Base-by-base conservation (phyloP, 1,140 invertebrate genomes). In the Phortica variegata region DNA sequence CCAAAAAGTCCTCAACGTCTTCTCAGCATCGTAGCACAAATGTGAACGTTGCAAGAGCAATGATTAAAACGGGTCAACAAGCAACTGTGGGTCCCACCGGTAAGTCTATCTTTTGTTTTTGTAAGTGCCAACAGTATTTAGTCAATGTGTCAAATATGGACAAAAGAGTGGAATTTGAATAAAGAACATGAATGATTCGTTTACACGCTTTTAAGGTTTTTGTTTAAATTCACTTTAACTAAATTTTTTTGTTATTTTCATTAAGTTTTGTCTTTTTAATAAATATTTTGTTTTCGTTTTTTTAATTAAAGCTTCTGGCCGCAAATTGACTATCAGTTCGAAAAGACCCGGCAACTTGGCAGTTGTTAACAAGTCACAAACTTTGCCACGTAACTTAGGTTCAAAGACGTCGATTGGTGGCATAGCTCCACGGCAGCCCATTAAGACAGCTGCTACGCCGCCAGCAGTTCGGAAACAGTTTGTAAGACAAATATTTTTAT, bases 361-460 rank as follows among this genome's bases (percentile, higher is more conserved):
- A 2, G 80, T 81, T 5, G 77, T 85, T 45, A 87, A 86, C 61
- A 91, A 91, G 75, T 90, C 88, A 51, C 87, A 89, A 77, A 92
- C 90, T 8, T 76, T 92, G 38, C 90, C 90, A 1, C 78, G 90
- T 31, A 90, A 86, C 34, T 88, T 91, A 84, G 89, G 88, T 13
- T 85, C 88, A 3, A 85, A 85, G 12, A 79, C 78, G 6, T 45
- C 56, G 33, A 78, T 77, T 2, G 78, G 81, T 40, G 80, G 78
- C 32, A 68, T 77, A 16, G 61, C 77, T 8, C 78, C 75, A 32
- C 69, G 76, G 31, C 78, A 74, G 46, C 83, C 87, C 15, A 79
- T 82, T 38, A 90, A 90, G 77, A 83, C 87, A 6, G 83, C 84
- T 2, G 86, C 87, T 3, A 91, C 88, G 4, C 89, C 89, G 3